A percentile compares a stretch with the other conserved stretches of the same genome.
phyloP scores from a whole-genome alignment of 1,140 invertebrate species.

The Leguminivora glycinivorella region DNA sequence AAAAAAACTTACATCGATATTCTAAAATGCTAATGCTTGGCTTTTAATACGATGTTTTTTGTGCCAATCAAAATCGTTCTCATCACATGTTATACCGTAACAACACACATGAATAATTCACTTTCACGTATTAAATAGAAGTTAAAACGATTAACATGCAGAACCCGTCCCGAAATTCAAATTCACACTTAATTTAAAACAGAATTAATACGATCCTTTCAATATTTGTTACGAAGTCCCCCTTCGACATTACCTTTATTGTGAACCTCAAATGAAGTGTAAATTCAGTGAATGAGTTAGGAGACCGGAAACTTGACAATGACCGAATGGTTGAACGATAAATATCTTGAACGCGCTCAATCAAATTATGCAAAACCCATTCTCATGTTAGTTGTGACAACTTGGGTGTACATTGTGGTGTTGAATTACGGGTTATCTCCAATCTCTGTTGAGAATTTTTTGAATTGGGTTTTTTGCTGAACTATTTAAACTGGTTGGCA shows the following conservation, averaged over 20 bases:
- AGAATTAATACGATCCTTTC: slow-evolving; percentile 21
- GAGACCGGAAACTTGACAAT: slow-evolving; percentile 46
- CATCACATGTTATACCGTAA: neutral
- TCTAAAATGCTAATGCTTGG: neutral
- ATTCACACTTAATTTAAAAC: slow-evolving; percentile 14
- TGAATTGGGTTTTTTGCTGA: slow-evolving; percentile 5
- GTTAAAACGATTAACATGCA: slow-evolving; percentile 5
- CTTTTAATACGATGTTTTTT: neutral
- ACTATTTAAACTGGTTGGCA: neutral
- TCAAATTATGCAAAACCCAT: slow-evolving; percentile 27
- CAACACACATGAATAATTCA: slow-evolving; percentile 7
- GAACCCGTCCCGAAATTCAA: slow-evolving; percentile 7
- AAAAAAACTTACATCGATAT: neutral
- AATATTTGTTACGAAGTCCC: slow-evolving; percentile 3
- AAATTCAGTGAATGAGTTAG: slow-evolving; percentile 37
- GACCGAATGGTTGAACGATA: slow-evolving; percentile 39
- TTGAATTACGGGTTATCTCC: slow-evolving; percentile 11
- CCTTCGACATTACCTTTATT: slow-evolving; percentile 17
- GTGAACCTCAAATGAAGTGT: slow-evolving; percentile 47
- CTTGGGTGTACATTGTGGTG: slow-evolving; percentile 15
- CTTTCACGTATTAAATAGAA: neutral
- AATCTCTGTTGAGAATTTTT: neutral
- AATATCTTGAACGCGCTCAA: slow-evolving; percentile 29
- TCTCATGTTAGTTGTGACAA: slow-evolving; percentile 22
- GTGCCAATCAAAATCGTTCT: neutral